A percentile compares a stretch with the other conserved stretches of the same genome.
phyloP scores from a whole-genome alignment of 2,113 vertebrate species.

The Apteryx owenii region DNA sequence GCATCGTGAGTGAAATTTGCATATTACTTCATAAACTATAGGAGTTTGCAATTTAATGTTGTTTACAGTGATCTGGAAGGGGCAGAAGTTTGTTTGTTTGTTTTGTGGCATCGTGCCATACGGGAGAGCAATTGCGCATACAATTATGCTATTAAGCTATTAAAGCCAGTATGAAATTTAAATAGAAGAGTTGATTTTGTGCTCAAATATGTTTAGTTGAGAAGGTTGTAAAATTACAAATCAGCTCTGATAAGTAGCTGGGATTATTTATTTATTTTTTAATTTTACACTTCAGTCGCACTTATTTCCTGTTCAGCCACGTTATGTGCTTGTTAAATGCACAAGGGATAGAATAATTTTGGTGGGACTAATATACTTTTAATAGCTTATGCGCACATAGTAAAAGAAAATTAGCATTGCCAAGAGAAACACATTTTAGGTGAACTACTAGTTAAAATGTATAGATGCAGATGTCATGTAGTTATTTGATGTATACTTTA shows the following conservation, averaged over 20 bases:
- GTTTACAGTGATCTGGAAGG: slow-evolving; percentile 80
- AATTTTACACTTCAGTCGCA: background rate
- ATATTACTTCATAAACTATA: slow-evolving; percentile 82
- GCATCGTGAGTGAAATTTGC: slow-evolving; percentile 62
- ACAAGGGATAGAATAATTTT: slow-evolving; percentile 24
- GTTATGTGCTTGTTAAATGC: slow-evolving; percentile 61
- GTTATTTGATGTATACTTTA: accelerated
- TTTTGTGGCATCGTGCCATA: slow-evolving; percentile 53
- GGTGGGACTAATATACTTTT: background rate
- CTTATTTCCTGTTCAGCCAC: slow-evolving; percentile 30
- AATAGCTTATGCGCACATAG: background rate
- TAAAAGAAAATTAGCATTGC: background rate
- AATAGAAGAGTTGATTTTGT: slow-evolving; percentile 64
- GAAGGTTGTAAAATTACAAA: slow-evolving; percentile 58
- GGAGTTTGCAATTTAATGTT: slow-evolving; percentile 79
- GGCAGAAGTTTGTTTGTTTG: slow-evolving; percentile 56
- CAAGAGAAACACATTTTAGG: background rate
- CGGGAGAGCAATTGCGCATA: slow-evolving; percentile 63
- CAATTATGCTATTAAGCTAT: slow-evolving; percentile 73
- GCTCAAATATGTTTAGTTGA: slow-evolving; percentile 35
- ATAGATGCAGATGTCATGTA: background rate
- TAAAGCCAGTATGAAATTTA: slow-evolving; percentile 72
- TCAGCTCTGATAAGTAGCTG: background rate
- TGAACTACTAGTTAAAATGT: background rate
- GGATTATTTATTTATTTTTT: background rate